Evolutionary conservation across 1,140 invertebrate genomes (phyloP).

Genomic region (Achatina immaculata): DNA sequence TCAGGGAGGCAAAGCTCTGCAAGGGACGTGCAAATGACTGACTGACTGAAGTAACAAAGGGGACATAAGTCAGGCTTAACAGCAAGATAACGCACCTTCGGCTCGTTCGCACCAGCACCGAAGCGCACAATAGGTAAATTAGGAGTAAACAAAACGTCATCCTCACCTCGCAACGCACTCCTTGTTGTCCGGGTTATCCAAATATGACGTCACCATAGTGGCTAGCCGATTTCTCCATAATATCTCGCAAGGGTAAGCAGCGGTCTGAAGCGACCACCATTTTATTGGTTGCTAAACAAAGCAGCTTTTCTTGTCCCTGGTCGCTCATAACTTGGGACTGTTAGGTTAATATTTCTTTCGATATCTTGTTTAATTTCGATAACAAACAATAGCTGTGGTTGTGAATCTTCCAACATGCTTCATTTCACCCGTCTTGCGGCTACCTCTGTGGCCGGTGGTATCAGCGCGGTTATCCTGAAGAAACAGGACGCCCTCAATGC

Average conservation of each 20-base stretch:
- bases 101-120: background rate
- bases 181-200: conserved; percentile 21
- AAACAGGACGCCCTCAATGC: conserved; percentile 20
- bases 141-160: background rate
- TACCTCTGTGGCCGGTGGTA: conserved; percentile 13
- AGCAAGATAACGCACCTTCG: background rate
- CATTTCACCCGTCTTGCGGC: conserved; percentile 17
- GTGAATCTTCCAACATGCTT: background rate
- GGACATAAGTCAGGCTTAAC: background rate
- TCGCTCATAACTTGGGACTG: conserved; percentile 16
- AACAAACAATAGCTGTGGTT: background rate
- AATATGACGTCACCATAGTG: conserved; percentile 28
- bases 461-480: background rate
- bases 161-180: background rate
- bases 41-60: no score
- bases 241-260: conserved; percentile 25
- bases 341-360: conserved; percentile 20
- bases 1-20: no score
- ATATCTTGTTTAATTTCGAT: background rate
- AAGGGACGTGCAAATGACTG: no score
- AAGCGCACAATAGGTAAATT: background rate
- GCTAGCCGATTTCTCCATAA: conserved; percentile 23
- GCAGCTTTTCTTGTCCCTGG: conserved; percentile 10
- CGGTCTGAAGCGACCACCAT: conserved; percentile 33
- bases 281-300: conserved; percentile 27